Base-by-base conservation (phyloP, 2,888 invertebrate genomes). In the Neocrepidodera transversa region DNA sequence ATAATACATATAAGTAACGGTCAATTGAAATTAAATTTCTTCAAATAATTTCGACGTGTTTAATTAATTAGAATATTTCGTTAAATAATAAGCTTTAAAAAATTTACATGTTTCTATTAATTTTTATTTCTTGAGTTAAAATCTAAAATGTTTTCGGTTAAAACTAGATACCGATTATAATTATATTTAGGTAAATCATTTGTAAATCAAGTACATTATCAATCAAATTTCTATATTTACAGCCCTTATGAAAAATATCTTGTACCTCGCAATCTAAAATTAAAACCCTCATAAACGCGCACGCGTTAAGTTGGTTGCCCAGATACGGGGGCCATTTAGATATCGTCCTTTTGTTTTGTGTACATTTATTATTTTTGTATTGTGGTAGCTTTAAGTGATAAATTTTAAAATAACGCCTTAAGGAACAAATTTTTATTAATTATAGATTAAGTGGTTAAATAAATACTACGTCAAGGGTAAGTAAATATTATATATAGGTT, bases 291-390 rank as follows among this genome's bases (percentile, higher is more conserved):
- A 17, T 16, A 47, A 45, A 13, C n/a, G 56, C 62, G 53, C 59
- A 59, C 30, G 58, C 58, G 65, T 62, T 51, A 59, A 17, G 38
- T 48, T 43, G 56, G 66, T 64, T 66, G 65, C 63, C 60, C 54
- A 60, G 63, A 38, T 58, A 62, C 62, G 43, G 58, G 63, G 57
- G 57, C 58, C 58, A 64, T 62, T 55, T 54, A 53, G 17, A 60
- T 51, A 28, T 23, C 11, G 35, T 38, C 35, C 42, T 49, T 56
- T 49, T 49, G 42, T 35, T 50, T 51, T 60, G 30, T 45, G 47
- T 47, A 16, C 51, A 16, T 42, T 30, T 58, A 43, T 58, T 48
- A 45, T 47, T 48, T 50, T 28, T 28, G 35, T 18, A 36, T 47
- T 48, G 52, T 56, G 42, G 18, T 42, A 32, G 32, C 11, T 13